A percentile compares a stretch with the other conserved stretches of the same genome.
These are phyloP conservation scores for Adelosebastes latens DNA, from an alignment of 2,797 vertebrate species.

Conservation along the genomic window DNA sequence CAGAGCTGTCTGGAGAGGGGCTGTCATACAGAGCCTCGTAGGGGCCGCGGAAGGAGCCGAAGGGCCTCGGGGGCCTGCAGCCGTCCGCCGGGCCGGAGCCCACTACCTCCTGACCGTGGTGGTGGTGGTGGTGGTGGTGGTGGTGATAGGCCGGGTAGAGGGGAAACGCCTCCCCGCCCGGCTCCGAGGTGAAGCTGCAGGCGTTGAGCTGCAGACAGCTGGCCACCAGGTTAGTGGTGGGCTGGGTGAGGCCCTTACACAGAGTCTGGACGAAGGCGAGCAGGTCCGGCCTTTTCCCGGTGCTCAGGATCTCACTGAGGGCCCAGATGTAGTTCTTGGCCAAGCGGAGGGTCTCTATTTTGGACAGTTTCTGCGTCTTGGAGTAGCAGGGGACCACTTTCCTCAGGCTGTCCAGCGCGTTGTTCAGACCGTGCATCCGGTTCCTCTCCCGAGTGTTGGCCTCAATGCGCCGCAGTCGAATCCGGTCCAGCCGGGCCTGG, in stretches of 20 bases:
- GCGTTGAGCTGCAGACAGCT: constrained; percentile 93
- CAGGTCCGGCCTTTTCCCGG: constrained; percentile 91
- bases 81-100: constrained; percentile 82
- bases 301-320: constrained; percentile 90
- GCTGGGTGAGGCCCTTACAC: constrained; percentile 93
- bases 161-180: constrained; percentile 83
- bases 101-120: constrained; percentile 81
- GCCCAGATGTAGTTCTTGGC: constrained; percentile 97
- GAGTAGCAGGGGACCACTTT: constrained; percentile 95
- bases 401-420: constrained; percentile 91
- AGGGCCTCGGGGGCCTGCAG: constrained; percentile 87
- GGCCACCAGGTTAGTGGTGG: constrained; percentile 93
- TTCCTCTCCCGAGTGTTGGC: constrained; percentile 90
- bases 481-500: constrained; percentile 89
- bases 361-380: constrained; percentile 94
- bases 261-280: constrained; percentile 91
- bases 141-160: constrained; percentile 88
- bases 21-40: constrained; percentile 88
- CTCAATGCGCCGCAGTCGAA: constrained; percentile 91
- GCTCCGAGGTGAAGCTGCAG: constrained; percentile 88
- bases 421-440: constrained; percentile 92
- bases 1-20: constrained; percentile 88
- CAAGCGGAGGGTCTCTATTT: constrained; percentile 93
- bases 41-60: constrained; percentile 86
- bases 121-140: too few species aligned